These are phyloP conservation scores for Nannoperca australis DNA, from an alignment of 2,797 vertebrate genomes.

Conservation along the genomic window DNA sequence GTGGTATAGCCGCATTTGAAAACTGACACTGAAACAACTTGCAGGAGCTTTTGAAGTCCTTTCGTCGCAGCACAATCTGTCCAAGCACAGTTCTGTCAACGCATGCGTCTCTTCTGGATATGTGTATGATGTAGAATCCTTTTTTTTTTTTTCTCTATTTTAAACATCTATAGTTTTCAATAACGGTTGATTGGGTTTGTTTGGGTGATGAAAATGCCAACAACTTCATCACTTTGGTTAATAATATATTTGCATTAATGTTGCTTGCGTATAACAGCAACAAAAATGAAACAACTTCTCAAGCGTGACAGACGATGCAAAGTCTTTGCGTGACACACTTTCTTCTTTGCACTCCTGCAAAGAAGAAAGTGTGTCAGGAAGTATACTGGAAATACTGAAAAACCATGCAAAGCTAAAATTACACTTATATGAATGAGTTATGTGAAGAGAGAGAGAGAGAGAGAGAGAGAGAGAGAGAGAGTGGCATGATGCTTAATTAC, in stretches of 20 bases:
- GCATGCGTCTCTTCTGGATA: background rate
- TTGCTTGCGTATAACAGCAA: background rate
- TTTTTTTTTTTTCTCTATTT: background rate
- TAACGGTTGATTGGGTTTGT: background rate
- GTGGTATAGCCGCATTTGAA: background rate
- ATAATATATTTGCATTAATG: background rate
- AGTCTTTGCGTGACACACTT: too few species aligned
- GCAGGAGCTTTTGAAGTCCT: constrained; percentile 3
- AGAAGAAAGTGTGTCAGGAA: background rate
- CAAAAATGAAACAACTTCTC: background rate
- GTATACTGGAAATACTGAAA: background rate
- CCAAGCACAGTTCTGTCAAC: too few species aligned
- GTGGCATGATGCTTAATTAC: constrained; percentile 36
- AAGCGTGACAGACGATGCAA: background rate
- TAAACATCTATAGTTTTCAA: background rate
- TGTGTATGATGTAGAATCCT: background rate
- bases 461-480: constrained; percentile 19
- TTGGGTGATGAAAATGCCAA: background rate
- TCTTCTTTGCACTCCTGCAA: too few species aligned
- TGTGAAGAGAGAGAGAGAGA: too few species aligned
- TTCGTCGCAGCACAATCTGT: background rate
- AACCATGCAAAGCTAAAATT: constrained; percentile 33
- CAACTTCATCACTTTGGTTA: background rate
- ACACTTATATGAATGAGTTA: constrained; percentile 31
- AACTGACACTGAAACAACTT: background rate